Evolutionary conservation across 1,140 invertebrate genomes (phyloP).

Genomic region (Drosophila azteca): DNA sequence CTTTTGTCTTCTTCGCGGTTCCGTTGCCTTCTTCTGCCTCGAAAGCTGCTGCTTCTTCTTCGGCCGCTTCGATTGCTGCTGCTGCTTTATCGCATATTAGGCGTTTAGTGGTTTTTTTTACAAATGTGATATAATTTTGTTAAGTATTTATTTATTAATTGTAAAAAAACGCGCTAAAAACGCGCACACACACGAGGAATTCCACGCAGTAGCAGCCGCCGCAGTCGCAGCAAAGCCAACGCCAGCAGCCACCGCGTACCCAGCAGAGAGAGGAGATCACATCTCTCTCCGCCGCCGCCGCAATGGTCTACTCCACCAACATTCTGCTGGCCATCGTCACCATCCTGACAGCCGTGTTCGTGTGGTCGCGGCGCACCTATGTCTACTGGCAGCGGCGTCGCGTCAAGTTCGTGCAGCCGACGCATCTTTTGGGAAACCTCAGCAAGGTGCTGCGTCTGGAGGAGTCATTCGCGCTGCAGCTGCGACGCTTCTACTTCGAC

Average conservation of each 20-base stretch:
- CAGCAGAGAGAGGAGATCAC: no score
- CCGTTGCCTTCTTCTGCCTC: constrained; percentile 43
- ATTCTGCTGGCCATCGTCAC: constrained; percentile 75
- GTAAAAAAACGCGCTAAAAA: no score
- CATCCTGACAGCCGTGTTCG: constrained; percentile 72
- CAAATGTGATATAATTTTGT: constrained; percentile 67
- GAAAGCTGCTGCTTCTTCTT: constrained; percentile 18
- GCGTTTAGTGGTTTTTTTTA: constrained; percentile 16
- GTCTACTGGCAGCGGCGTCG: constrained; percentile 80
- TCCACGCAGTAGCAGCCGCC: no score
- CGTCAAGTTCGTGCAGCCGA: constrained; percentile 78
- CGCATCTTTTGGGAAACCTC: constrained; percentile 71
- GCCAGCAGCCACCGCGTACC: no score
- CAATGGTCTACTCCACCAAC: constrained; percentile 71
- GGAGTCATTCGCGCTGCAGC: constrained; percentile 71
- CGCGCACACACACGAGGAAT: no score
- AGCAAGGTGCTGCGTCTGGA: constrained; percentile 71
- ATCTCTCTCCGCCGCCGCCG: not conserved
- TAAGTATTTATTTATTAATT: constrained; percentile 13
- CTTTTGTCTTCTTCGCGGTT: constrained; percentile 35
- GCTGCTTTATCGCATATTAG: not conserved
- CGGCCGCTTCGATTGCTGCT: not conserved
- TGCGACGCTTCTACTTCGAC: constrained; percentile 75
- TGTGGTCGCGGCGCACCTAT: constrained; percentile 81
- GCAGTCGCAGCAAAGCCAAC: no score